Percentiles rank a stretch among this genome's conserved stretches.
These are phyloP conservation scores for Seira ritae DNA, from an alignment of 2,888 invertebrate species.

Conservation along the genomic window DNA sequence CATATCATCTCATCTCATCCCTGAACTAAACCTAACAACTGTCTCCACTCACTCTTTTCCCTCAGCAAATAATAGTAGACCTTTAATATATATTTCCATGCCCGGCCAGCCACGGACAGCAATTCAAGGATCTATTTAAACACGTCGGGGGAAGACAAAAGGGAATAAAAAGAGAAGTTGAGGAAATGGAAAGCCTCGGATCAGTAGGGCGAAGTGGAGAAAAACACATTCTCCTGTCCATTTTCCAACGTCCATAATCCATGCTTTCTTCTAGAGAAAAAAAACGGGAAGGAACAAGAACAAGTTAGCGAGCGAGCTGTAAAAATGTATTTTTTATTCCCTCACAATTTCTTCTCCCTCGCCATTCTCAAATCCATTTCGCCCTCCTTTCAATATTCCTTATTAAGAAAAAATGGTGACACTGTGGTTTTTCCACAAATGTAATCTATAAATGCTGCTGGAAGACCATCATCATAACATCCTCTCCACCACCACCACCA, in stretches of 20 bases:
- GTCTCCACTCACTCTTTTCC: slow-evolving; percentile 11
- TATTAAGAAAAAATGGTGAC: slow-evolving; percentile 40
- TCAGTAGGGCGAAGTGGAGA: slow-evolving; percentile 13
- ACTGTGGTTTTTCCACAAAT: slow-evolving; percentile 15
- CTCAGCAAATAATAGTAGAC: slow-evolving; percentile 36
- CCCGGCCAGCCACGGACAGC: slow-evolving; percentile 30
- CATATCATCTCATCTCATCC: not conserved
- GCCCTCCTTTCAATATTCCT: slow-evolving; percentile 49
- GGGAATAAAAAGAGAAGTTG: slow-evolving; percentile 4
- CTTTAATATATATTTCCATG: slow-evolving; percentile 18
- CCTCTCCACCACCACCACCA: too few relatives aligned
- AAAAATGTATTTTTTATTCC: slow-evolving; percentile 31
- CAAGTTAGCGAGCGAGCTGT: not conserved
- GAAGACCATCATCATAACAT: not conserved
- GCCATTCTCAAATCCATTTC: slow-evolving; percentile 12
- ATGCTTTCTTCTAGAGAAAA: slow-evolving; percentile 7
- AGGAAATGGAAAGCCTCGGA: slow-evolving; percentile 15
- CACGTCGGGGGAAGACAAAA: slow-evolving; percentile 33
- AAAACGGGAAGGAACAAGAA: slow-evolving; percentile 6
- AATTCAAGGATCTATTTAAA: slow-evolving; percentile 47
- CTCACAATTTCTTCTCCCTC: slow-evolving; percentile 1
- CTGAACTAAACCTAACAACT: slow-evolving; percentile 32
- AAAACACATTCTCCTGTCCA: slow-evolving; percentile 51
- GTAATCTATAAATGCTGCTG: slow-evolving; percentile 16
- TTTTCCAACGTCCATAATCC: slow-evolving; percentile 23